Evolutionary conservation across 2,113 vertebrate species (phyloP), one percentile per base, ranked within the genome.

Genomic region (Antennarius striatus): DNA sequence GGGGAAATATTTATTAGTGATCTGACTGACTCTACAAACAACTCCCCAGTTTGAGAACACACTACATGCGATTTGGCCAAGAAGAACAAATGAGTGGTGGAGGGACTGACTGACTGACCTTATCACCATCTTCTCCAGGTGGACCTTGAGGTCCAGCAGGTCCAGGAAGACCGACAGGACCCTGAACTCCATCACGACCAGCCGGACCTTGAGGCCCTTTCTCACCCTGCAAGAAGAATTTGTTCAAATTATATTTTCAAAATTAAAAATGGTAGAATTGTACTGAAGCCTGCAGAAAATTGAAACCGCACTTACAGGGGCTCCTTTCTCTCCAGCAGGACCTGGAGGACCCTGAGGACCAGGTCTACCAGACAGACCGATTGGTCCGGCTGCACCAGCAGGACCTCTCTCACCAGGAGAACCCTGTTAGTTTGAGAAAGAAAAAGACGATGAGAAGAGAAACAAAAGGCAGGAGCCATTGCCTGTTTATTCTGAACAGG

Each of bases 121-220:
- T 99, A 90, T 99, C 97, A 63, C 98, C 98, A 1, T 99, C 98
- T 87, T 99, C 98, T 88, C 98, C 98, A 0, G 98, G 97, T 74
- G 96, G 96, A 16, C 98, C 98, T 29, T 96, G 96, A 6, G 98
- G 95, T 52, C 98, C 98, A 6, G 97, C 94, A 29, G 98, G 96
- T 11, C 98, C 98, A 0, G 98, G 98, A 55, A 99, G 93, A 75
- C 97, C 98, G 11, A 99, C 98, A 6, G 98, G 97, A 72, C 98
- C 98, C 83, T 99, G 98, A 29, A 99, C 90, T 43, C 98, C 98
- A 60, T 99, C 98, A 62, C 96, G 93, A 57, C 98, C 98, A 48
- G 98, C 96, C 10, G 98, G 96, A 68, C 98, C 98, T 22, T 94
- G 93, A 49, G 96, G 97, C 28, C 97, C 97, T 93, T 98, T 98